phyloP scores from a whole-genome alignment of 2,888 invertebrate species.

The Palloptera scutellata region DNA sequence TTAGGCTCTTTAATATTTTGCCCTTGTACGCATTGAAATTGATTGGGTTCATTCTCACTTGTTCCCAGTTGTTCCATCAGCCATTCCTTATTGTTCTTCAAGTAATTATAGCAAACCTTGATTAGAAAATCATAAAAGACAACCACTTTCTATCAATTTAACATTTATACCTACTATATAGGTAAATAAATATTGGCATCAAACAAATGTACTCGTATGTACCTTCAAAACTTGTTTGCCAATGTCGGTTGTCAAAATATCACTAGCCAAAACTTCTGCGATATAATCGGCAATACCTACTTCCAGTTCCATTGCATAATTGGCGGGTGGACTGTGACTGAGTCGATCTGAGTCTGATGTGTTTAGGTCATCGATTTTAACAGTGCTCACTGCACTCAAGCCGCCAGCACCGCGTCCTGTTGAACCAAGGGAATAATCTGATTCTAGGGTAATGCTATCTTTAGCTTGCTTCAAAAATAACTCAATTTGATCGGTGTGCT shows the following conservation, averaged over 20 bases:
- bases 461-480: slow-evolving; percentile 69
- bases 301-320: slow-evolving; percentile 60
- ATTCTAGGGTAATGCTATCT: slow-evolving; percentile 65
- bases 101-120: slow-evolving; percentile 75
- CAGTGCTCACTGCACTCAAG: slow-evolving; percentile 55
- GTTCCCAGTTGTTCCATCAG: slow-evolving; percentile 70
- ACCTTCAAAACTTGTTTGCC: slow-evolving; percentile 69
- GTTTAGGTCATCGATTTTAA: slow-evolving; percentile 58
- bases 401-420: slow-evolving; percentile 35
- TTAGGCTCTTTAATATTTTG: slow-evolving; percentile 59
- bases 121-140: slow-evolving; percentile 17
- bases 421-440: slow-evolving; percentile 42
- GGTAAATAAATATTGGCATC: too few species aligned
- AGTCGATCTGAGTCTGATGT: slow-evolving; percentile 53
- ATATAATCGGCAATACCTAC: slow-evolving; percentile 66
- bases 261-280: slow-evolving; percentile 70
- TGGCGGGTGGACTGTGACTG: slow-evolving; percentile 58
- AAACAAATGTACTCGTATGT: slow-evolving; percentile 16
- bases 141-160: background rate
- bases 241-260: slow-evolving; percentile 70
- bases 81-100: slow-evolving; percentile 75
- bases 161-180: too few species aligned
- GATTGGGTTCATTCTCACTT: slow-evolving; percentile 56
- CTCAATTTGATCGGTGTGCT: slow-evolving; percentile 78
- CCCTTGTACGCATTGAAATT: slow-evolving; percentile 60